Conservation (phyloP, 2,797 vertebrate genomes). For the Spinus pinus region DNA sequence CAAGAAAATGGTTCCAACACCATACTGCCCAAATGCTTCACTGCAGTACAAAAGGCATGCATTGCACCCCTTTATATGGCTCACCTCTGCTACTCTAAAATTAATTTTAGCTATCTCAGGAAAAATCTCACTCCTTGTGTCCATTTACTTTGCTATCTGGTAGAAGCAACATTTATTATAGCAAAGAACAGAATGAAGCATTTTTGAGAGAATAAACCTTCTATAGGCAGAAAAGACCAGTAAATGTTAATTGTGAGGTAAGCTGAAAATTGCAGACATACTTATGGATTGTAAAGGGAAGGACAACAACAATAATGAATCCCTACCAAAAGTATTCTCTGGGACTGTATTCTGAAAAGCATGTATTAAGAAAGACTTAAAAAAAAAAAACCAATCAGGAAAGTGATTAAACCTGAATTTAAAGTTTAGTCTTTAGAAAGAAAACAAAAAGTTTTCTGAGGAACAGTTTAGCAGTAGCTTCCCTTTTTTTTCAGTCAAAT, state of each 20-base stretch:
- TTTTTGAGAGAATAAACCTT: neutral
- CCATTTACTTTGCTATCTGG: neutral
- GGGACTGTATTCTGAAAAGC: neutral
- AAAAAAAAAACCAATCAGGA: neutral
- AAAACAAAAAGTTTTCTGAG: neutral
- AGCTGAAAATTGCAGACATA: neutral
- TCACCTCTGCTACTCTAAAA: neutral
- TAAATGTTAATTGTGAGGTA: neutral
- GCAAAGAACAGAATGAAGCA: neutral
- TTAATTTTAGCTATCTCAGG: neutral
- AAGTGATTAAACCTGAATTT: neutral
- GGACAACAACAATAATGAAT: neutral
- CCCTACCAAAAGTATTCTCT: neutral
- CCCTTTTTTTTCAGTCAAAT: neutral
- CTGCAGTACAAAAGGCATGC: neutral
- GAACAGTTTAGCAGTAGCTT: neutral
- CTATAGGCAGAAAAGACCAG: neutral
- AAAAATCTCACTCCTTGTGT: neutral
- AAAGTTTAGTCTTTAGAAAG: neutral
- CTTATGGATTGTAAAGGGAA: neutral
- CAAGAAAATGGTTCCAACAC: neutral
- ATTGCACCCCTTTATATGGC: neutral
- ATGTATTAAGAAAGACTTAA: neutral
- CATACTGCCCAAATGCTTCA: neutral
- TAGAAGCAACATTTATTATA: neutral